A percentile compares a stretch with the other conserved stretches of the same genome.
These are phyloP conservation scores for Metaphire vulgaris DNA, from an alignment of 1,140 invertebrate species.

Conservation along the genomic window DNA sequence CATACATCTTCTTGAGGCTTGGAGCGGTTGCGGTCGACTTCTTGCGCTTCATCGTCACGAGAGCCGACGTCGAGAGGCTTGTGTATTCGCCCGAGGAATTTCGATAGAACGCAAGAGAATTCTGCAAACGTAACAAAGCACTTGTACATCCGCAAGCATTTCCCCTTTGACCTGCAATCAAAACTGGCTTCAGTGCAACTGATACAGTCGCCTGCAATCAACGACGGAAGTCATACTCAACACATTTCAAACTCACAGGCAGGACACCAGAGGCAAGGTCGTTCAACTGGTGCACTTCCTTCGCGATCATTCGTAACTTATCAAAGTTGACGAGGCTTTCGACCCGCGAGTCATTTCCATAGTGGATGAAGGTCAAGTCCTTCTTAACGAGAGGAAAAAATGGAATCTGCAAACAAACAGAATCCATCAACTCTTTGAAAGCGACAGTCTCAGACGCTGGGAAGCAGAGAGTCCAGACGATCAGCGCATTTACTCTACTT, in stretches of 20 bases:
- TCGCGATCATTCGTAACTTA: slow-evolving; percentile 96
- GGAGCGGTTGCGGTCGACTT: neutral
- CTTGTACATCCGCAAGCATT: too few species aligned
- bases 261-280: slow-evolving; percentile 84
- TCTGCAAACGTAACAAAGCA: too few species aligned
- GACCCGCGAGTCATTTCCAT: slow-evolving; percentile 90
- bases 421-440: too few species aligned
- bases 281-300: slow-evolving; percentile 82
- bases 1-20: neutral
- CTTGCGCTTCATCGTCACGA: neutral
- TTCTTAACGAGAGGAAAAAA: slow-evolving; percentile 62
- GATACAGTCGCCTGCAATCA: too few species aligned
- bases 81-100: neutral
- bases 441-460: too few species aligned
- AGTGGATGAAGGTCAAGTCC: slow-evolving; percentile 94
- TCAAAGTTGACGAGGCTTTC: slow-evolving; percentile 91
- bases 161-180: too few species aligned
- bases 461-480: too few species aligned
- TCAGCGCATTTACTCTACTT: too few species aligned
- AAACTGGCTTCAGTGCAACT: too few species aligned
- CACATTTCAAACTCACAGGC: neutral
- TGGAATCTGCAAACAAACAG: slow-evolving; percentile 64
- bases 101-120: neutral
- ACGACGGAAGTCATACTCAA: too few species aligned
- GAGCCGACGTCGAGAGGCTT: neutral